phyloP scores from a whole-genome alignment of 2,888 invertebrate genomes.

The Hermaeophaga mercurialis region DNA sequence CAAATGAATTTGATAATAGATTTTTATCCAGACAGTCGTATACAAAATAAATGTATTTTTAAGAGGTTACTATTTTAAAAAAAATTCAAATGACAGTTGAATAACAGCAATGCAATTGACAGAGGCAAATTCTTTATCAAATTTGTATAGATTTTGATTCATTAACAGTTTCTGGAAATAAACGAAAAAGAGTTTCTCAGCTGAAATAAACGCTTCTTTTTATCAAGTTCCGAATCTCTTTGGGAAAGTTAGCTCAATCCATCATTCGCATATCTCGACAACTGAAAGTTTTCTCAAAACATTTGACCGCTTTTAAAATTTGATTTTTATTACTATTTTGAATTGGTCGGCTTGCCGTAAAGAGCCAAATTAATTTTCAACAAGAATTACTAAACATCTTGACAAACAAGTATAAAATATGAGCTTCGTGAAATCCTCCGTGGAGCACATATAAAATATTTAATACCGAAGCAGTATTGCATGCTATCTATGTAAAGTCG shows the following conservation, averaged over 20 bases:
- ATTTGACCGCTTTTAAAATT: slow-evolving; percentile 3
- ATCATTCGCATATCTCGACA: neutral
- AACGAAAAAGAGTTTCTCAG: too few species aligned
- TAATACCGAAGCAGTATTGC: slow-evolving; percentile 37
- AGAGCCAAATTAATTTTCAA: slow-evolving; percentile 53
- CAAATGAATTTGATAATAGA: too few species aligned
- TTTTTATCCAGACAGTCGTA: too few species aligned
- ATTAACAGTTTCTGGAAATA: too few species aligned
- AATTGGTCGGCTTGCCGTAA: slow-evolving; percentile 41
- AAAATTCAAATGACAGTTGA: too few species aligned
- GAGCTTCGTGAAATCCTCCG: slow-evolving; percentile 48
- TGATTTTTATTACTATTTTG: slow-evolving; percentile 41
- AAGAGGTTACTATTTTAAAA: too few species aligned
- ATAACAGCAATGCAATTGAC: too few species aligned
- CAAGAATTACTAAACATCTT: slow-evolving; percentile 52
- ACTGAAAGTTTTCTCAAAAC: neutral
- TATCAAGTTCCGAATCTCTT: neutral
- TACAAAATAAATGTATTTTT: too few species aligned
- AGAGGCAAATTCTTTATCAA: too few species aligned
- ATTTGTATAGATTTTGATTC: too few species aligned
- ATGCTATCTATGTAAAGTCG: slow-evolving; percentile 30
- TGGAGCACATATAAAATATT: slow-evolving; percentile 46
- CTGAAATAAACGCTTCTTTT: neutral
- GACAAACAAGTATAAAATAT: slow-evolving; percentile 56
- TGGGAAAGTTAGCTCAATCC: neutral